Evolutionary conservation across 1,140 invertebrate species (phyloP).

Genomic region (Bilobella aurantiaca): DNA sequence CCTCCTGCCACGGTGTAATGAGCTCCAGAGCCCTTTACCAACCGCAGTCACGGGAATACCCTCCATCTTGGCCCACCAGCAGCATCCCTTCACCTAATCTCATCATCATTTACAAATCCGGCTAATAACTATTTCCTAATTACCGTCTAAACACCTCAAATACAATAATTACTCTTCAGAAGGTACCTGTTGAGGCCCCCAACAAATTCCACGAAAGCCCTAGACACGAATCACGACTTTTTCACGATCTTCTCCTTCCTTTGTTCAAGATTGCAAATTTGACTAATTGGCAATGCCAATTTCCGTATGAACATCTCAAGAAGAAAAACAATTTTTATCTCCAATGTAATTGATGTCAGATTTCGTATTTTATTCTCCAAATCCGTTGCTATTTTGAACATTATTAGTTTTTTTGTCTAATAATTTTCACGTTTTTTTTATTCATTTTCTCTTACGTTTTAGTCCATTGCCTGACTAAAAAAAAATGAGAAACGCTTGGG

Average conservation of each 20-base stretch:
- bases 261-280: not conserved
- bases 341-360: not conserved
- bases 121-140: not conserved
- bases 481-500: too few relatives aligned
- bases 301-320: not conserved
- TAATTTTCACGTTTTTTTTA: not conserved
- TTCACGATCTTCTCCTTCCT: not conserved
- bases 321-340: not conserved
- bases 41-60: slow-evolving; percentile 15
- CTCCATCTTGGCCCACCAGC: too few relatives aligned
- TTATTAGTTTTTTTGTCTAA: not conserved
- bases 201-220: not conserved
- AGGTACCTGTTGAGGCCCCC: not conserved
- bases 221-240: not conserved
- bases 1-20: slow-evolving; percentile 22
- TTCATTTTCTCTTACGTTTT: not conserved
- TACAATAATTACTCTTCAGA: not conserved
- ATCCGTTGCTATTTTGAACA: too few relatives aligned
- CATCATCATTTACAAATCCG: not conserved
- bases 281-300: not conserved
- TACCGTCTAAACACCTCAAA: not conserved
- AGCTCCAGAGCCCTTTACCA: slow-evolving; percentile 27
- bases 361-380: too few relatives aligned
- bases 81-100: not conserved
- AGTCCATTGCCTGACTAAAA: too few relatives aligned